Conservation (phyloP, 2,113 vertebrate species). For the Brachypteracias leptosomus region DNA sequence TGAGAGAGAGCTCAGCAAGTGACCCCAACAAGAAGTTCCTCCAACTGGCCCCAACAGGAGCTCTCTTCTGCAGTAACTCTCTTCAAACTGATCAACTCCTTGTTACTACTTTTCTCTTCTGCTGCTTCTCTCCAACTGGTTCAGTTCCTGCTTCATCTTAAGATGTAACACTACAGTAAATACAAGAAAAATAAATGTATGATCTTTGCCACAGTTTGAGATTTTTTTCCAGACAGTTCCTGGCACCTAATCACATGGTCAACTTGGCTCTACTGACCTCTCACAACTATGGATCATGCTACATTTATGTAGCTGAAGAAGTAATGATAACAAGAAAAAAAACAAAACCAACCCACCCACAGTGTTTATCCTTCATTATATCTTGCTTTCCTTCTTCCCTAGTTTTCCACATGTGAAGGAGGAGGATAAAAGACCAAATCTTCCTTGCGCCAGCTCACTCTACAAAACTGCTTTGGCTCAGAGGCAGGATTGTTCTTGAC, state of each 20-base stretch:
- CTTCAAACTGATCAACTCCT: too few relatives aligned
- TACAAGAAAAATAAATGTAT: background rate
- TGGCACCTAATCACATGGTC: background rate
- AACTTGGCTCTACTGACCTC: background rate
- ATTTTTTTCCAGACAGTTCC: background rate
- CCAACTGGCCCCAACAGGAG: too few relatives aligned
- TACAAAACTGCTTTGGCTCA: background rate
- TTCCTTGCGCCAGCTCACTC: background rate
- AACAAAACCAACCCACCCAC: background rate
- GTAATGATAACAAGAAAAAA: background rate
- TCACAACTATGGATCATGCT: background rate
- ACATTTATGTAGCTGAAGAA: background rate
- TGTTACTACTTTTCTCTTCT: too few relatives aligned
- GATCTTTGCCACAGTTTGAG: background rate
- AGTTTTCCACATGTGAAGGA: background rate
- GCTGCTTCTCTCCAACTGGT: too few relatives aligned
- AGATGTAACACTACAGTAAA: background rate
- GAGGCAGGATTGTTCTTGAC: background rate
- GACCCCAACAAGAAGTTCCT: too few relatives aligned
- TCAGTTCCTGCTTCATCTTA: too few relatives aligned
- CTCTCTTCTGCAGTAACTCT: too few relatives aligned
- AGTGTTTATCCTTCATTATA: background rate
- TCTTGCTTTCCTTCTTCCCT: background rate
- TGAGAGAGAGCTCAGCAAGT: too few relatives aligned
- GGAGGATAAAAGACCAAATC: background rate